Evolutionary conservation across 2,113 vertebrate species (phyloP), one percentile per base, ranked within the genome.

Genomic region (Ia io): DNA sequence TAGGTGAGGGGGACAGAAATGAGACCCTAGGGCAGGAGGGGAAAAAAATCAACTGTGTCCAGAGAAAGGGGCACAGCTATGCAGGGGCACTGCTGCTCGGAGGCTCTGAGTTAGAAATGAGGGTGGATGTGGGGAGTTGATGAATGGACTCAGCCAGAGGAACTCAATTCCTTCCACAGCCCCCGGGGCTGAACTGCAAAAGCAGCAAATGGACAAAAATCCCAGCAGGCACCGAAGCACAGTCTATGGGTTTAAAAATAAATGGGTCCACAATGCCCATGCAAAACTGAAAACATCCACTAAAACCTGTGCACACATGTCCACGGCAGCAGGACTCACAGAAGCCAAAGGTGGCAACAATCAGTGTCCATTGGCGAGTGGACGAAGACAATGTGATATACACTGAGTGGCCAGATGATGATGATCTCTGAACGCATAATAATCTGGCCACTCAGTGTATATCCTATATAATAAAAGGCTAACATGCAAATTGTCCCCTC

Each of bases 151-250:
- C 80, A 0, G 0, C 0, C 23, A 35, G 37, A 49, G 6, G 61
- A 37, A 30, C 86, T 22, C 20, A 14, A 37, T 32, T 44, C 23
- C 28, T 32, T 11, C n/a, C 74, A 28, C 17, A 53, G 59, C 40
- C 69, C 9, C 8, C 53, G 23, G 76, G 73, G 28, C 42, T 8
- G 56, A 73, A 23, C 25, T 3, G 28, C 0, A 9, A 80, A 88
- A 93, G 47, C 51, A 16, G 44, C 82, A 93, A 96, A 98, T 44
- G 94, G 85, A 97, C 84, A 90, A 96, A 98, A 96, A 8, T 8
- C 93, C 96, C 61, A 3, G 30, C 1, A 70, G 97, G 80, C 73
- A 18, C 17, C 32, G 25, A 40, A 20, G 51, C 37, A 2, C 30
- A 6, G 0, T 91, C 28, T 44, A 11, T 4, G 2, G 25, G n/a